Conservation (phyloP, 2,113 vertebrate genomes). For the Tonatia bakeri region DNA sequence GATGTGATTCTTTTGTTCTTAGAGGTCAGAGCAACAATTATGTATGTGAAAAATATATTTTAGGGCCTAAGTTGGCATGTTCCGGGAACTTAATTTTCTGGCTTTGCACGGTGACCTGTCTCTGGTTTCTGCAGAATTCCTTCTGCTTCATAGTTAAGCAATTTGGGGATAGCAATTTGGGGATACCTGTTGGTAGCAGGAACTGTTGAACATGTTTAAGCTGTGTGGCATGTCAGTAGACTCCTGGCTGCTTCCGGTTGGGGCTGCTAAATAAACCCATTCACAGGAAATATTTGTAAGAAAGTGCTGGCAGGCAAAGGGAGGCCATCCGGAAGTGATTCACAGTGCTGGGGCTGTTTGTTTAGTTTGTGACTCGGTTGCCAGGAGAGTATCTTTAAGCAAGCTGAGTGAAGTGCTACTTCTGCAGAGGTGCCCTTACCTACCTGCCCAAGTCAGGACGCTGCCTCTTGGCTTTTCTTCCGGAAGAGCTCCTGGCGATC, state of each 20-base stretch:
- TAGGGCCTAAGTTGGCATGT: neutral
- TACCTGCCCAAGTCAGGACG: neutral
- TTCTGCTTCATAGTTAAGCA: neutral
- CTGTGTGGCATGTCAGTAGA: neutral
- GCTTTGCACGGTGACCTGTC: neutral
- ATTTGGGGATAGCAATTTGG: neutral
- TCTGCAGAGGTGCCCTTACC: neutral
- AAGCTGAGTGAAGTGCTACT: neutral
- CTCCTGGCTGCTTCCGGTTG: neutral
- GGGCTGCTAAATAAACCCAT: slow-evolving; percentile 38
- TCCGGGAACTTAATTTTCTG: slow-evolving; percentile 11
- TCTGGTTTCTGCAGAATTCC: neutral
- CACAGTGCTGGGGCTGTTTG: slow-evolving; percentile 60
- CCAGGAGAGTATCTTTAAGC: slow-evolving; percentile 56
- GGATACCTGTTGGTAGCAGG: neutral
- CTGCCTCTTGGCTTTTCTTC: neutral
- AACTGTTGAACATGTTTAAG: neutral
- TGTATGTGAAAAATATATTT: slow-evolving; percentile 1
- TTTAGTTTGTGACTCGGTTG: slow-evolving; percentile 59
- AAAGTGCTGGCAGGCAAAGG: slow-evolving; percentile 45
- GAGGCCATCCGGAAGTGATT: slow-evolving; percentile 73
- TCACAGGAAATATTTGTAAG: slow-evolving; percentile 51
- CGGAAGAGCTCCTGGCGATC: neutral
- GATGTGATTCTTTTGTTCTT: neutral
- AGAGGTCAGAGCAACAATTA: neutral